Evolutionary conservation across 2,113 vertebrate genomes (phyloP).

Genomic region (Coregonus clupeaformis): DNA sequence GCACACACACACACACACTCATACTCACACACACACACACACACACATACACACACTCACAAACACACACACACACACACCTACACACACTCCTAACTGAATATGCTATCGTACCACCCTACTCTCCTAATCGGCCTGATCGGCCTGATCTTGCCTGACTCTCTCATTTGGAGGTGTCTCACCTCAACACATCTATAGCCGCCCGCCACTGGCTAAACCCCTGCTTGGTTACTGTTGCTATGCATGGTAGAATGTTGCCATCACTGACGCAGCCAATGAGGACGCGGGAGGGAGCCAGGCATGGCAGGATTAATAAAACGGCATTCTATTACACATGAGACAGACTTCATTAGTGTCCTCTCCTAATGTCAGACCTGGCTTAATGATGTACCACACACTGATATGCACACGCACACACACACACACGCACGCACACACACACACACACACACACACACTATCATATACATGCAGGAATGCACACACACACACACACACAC

Average conservation of each 20-base stretch:
- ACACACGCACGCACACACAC: too few relatives aligned
- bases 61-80: slow-evolving; percentile 3
- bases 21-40: too few relatives aligned
- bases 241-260: slow-evolving; percentile 61
- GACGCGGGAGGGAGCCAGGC: slow-evolving; percentile 34
- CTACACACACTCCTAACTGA: slow-evolving; percentile 1
- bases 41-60: background rate
- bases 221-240: slow-evolving; percentile 80
- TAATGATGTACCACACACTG: slow-evolving; percentile 51
- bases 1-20: background rate
- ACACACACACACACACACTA: too few relatives aligned
- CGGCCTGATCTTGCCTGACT: too few relatives aligned
- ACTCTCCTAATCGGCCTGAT: slow-evolving; percentile 53
- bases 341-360: slow-evolving; percentile 62
- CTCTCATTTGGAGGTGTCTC: too few relatives aligned
- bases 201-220: too few relatives aligned
- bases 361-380: slow-evolving; percentile 69
- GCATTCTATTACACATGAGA: slow-evolving; percentile 71
- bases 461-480: too few relatives aligned
- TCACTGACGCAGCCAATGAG: slow-evolving; percentile 69
- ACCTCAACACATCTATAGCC: too few relatives aligned
- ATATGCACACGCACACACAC: too few relatives aligned
- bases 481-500: too few relatives aligned
- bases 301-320: slow-evolving; percentile 66
- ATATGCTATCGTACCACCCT: too few relatives aligned